Evolutionary conservation across 2,113 vertebrate genomes (phyloP).

Genomic region (Todiramphus saurophagus): DNA sequence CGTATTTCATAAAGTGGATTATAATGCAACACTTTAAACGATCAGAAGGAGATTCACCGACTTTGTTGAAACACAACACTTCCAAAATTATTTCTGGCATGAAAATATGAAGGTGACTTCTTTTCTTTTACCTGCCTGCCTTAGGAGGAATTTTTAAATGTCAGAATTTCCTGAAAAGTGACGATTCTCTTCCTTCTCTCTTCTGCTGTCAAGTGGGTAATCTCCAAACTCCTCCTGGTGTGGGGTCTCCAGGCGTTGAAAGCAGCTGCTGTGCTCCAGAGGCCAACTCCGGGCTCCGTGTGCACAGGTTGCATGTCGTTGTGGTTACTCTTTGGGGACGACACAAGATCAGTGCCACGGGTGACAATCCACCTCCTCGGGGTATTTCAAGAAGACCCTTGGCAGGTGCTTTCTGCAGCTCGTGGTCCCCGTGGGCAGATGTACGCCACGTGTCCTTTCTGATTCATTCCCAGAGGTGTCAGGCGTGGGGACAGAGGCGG

Average conservation of each 20-base stretch:
- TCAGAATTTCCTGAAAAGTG: not conserved
- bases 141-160: not conserved
- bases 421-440: fast-evolving
- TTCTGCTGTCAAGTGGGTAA: not conserved
- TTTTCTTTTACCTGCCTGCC: not conserved
- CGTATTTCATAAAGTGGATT: not conserved
- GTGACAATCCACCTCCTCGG: not conserved
- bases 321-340: not conserved
- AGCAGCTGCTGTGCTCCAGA: not conserved
- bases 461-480: fast-evolving
- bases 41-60: not conserved
- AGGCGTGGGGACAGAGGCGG: fast-evolving
- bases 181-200: not conserved
- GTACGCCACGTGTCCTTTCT: not conserved
- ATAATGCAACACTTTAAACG: not conserved
- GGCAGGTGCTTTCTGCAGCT: not conserved
- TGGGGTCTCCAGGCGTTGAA: not conserved
- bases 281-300: fast-evolving
- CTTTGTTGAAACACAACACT: not conserved
- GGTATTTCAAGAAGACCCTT: not conserved
- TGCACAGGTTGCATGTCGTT: not conserved
- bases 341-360: fast-evolving
- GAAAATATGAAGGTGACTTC: not conserved
- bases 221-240: not conserved
- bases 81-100: not conserved